phyloP scores from a whole-genome alignment of 2,888 invertebrate genomes.

The Agriopis aurantiaria region DNA sequence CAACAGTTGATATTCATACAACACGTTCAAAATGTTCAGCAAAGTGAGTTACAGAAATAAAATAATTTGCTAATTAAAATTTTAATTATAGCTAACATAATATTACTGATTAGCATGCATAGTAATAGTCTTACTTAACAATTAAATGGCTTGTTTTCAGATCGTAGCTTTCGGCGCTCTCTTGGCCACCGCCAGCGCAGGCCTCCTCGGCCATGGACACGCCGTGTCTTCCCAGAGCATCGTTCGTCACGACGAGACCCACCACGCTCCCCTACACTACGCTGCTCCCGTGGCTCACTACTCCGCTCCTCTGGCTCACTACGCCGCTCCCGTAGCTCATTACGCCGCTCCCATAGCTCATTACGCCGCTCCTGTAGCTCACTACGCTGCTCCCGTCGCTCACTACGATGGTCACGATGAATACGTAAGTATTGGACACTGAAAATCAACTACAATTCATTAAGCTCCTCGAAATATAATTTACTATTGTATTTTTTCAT shows the following conservation, averaged over 20 bases:
- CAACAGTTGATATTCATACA: slow-evolving; percentile 56
- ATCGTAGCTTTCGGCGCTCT: slow-evolving; percentile 73
- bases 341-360: slow-evolving; percentile 53
- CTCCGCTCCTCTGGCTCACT: slow-evolving; percentile 43
- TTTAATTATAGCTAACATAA: not conserved
- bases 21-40: slow-evolving; percentile 68
- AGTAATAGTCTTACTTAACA: not conserved
- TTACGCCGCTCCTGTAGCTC: slow-evolving; percentile 48
- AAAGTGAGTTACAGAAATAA: slow-evolving; percentile 58
- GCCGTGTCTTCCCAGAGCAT: slow-evolving; percentile 74
- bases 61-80: not conserved
- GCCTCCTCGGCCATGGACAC: slow-evolving; percentile 67
- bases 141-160: slow-evolving; percentile 52
- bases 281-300: slow-evolving; percentile 33
- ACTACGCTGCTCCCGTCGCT: slow-evolving; percentile 23
- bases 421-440: slow-evolving; percentile 60
- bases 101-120: not conserved
- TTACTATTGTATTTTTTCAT: slow-evolving; percentile 15
- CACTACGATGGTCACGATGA: slow-evolving; percentile 53
- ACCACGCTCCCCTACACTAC: slow-evolving; percentile 59
- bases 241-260: slow-evolving; percentile 64
- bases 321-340: slow-evolving; percentile 53
- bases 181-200: slow-evolving; percentile 79
- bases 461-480: not conserved
- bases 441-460: not conserved